Evolutionary conservation across 2,888 invertebrate species (phyloP), one percentile per base, ranked within the genome.

Genomic region (Amblyjoppa proteus): DNA sequence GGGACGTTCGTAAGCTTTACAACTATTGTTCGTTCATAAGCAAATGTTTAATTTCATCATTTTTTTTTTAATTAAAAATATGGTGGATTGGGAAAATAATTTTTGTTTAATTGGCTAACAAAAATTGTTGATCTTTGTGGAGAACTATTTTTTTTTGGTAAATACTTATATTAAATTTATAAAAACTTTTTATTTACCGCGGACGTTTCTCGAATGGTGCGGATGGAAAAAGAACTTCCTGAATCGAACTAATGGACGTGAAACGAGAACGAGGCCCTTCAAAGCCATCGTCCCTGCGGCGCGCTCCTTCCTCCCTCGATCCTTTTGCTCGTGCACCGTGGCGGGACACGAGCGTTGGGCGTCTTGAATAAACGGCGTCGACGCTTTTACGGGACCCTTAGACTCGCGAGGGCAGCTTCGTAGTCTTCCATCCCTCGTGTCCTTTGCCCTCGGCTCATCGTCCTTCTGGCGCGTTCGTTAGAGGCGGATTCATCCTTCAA

Each of bases 401-500:
- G 74, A 69, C 66, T 68, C 76, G 64, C 41, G 74, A 11, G 58
- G 45, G 38, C 41, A 41, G 28, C 64, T 66, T 61, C 56, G 71
- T 73, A 70, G 56, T 69, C 45, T 58, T 28, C 34, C 69, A 7
- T 34, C 58, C 69, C 70, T 56, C 45, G 71, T 71, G 66, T 49
- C 80, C 41, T 77, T 71, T 75, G 76, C 75, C 53, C 70, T 77
- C 74, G 89, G 41, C 71, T 90, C 91, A 90, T 89, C 89, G 89
- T 88, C 86, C 86, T 81, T 56, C 88, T 89, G 88, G 89, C 89
- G 90, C 91, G 90, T 93, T 93, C 93, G 91, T 93, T 93, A 93
- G 92, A 90, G 91, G 91, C 90, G 91, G 92, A 93, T 93, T 93
- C 92, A 92, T 92, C 91, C 92, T 89, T 90, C 90, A 92, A 93